Conservation (phyloP, 2,797 vertebrate genomes). For the Diplodus sargus region DNA sequence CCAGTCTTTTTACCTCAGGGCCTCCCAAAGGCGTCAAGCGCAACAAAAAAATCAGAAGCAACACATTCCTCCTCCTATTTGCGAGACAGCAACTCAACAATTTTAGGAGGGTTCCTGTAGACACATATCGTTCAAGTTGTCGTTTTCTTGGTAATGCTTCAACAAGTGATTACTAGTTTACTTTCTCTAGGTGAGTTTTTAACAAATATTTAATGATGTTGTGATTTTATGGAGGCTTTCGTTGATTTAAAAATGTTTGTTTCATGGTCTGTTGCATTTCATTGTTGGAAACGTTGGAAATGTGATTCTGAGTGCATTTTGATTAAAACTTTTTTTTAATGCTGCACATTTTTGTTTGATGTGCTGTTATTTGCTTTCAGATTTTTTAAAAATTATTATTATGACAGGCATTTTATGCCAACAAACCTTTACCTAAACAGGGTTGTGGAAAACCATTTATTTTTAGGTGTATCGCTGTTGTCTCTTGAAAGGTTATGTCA, state of each 20-base stretch:
- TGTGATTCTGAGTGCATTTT: not conserved
- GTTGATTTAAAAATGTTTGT: not conserved
- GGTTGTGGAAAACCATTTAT: too few species aligned
- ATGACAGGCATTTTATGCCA: not conserved
- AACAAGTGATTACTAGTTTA: constrained; percentile 14
- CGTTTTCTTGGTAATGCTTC: not conserved
- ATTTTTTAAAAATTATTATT: not conserved
- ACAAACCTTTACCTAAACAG: not conserved
- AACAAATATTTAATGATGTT: not conserved
- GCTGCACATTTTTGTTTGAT: not conserved
- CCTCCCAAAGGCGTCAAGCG: constrained; percentile 22
- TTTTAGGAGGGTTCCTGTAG: not conserved
- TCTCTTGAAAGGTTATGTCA: too few species aligned
- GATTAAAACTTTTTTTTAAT: not conserved
- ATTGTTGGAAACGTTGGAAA: not conserved
- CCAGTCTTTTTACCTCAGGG: constrained; percentile 34
- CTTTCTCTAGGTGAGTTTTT: constrained; percentile 28
- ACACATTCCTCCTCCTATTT: constrained; percentile 1
- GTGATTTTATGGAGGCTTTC: not conserved
- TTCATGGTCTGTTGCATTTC: not conserved
- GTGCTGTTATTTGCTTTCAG: not conserved
- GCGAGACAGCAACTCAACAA: not conserved
- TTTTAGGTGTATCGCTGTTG: too few species aligned
- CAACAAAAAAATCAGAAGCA: constrained; percentile 4
- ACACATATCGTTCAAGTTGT: not conserved